A percentile compares a stretch with the other conserved stretches of the same genome.
Conservation (phyloP, 2,888 invertebrate species). For the Anaspis maculata region DNA sequence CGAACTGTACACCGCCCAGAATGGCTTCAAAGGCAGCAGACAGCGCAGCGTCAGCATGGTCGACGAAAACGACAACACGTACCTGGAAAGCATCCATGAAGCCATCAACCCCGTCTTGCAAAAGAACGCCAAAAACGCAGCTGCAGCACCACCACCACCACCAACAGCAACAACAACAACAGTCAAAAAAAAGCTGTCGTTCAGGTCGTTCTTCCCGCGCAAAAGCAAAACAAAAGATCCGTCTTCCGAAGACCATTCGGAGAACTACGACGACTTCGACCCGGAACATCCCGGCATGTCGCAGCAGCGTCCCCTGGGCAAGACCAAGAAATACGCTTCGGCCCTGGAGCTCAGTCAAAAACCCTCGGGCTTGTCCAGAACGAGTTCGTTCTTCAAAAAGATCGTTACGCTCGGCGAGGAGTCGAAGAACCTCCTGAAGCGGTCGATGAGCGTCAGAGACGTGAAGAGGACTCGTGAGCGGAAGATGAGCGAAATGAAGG, state of each 20-base stretch:
- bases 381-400: constrained; percentile 35
- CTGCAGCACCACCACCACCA: too few species aligned
- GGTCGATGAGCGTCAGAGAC: constrained; percentile 38
- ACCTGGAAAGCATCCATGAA: constrained; percentile 10
- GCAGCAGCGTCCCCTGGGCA: constrained; percentile 18
- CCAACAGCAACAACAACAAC: too few species aligned
- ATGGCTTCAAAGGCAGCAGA: constrained; percentile 1
- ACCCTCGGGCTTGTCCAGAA: constrained; percentile 19
- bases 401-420: constrained; percentile 31
- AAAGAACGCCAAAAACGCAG: constrained; percentile 3
- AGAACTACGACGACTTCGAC: constrained; percentile 27
- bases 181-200: constrained; percentile 28
- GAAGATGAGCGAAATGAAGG: constrained; percentile 33
- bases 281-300: constrained; percentile 21
- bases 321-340: constrained; percentile 26
- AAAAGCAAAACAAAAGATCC: constrained; percentile 2
- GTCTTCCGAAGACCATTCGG: constrained; percentile 20
- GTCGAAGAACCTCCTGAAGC: constrained; percentile 30
- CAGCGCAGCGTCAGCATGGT: constrained; percentile 20
- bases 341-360: constrained; percentile 27
- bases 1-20: constrained; percentile 8
- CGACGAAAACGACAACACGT: constrained; percentile 23
- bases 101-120: constrained; percentile 12
- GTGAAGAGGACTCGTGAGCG: constrained; percentile 28
- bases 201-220: constrained; percentile 24